Base-by-base conservation (phyloP, 2,113 vertebrate species). In the Oryzias melastigma region DNA sequence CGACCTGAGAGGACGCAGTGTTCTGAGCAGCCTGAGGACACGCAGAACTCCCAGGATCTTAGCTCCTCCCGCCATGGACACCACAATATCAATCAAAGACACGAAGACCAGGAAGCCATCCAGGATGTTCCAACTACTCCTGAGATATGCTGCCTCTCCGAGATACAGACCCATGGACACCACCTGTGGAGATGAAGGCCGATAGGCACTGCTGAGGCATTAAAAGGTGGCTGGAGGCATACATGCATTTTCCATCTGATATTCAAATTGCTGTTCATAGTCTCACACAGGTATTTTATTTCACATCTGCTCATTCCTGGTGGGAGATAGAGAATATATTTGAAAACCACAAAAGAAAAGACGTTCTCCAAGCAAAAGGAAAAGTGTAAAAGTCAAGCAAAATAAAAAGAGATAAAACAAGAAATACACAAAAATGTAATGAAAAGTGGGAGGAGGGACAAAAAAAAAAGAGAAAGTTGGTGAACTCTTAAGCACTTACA, bases 1-100 rank as follows among this genome's bases (percentile, higher is more conserved):
- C 84, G 17, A 98, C 97, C 97, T 87, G 68, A 90, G 87, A 50
- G 88, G 88, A 45, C 87, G 85, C 1, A 88, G 58, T 0, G 87
- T 90, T 52, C 87, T 70, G 62, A 90, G 87, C 65, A 88, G 24
- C 58, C 88, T 57, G 59, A 90, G 88, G 8, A 90, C 88, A 3
- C 88, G 77, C 12, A 90, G 88, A 18, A 88, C 87, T 1, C 88
- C 88, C 4, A 90, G 80, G 73, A 90, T 90, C 80, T 90, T 90
- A 4, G 88, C 85, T 2, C 87, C 88, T 3, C 87, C 88, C 0
- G 86, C 88, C 87, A 90, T 90, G 24, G 88, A 90, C 56, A 90
- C 87, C 55, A 90, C 82, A 2, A 88, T 88, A 69, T 90, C 88
- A 17, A 78, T 83, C 20, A 90, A 58, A 24, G 88, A 90, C 61